Percentiles rank a stretch among this genome's conserved stretches.
Conservation (phyloP, 2,797 vertebrate species). For the Xenops minutus region DNA sequence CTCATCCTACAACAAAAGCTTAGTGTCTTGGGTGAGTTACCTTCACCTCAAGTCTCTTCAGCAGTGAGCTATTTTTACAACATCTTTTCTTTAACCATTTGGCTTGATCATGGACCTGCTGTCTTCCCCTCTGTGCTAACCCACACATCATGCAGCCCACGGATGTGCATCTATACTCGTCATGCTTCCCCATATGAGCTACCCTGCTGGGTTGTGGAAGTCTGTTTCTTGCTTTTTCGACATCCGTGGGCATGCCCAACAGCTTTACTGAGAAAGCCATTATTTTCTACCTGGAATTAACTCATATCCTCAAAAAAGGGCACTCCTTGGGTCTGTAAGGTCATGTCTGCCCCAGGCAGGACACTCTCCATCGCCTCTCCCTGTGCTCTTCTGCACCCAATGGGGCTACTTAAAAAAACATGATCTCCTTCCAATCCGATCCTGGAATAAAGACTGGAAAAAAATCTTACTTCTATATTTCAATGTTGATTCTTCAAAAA, state of each 20-base stretch:
- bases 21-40: rapidly evolving
- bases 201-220: background rate
- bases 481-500: background rate
- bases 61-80: background rate
- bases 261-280: background rate
- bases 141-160: background rate
- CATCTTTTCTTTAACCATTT: background rate
- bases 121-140: background rate
- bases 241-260: background rate
- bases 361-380: background rate
- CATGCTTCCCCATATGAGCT: background rate
- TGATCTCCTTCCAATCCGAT: background rate
- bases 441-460: background rate
- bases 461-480: background rate
- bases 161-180: rapidly evolving
- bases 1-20: background rate
- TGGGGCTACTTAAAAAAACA: background rate
- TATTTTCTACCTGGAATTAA: background rate
- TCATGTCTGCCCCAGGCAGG: background rate
- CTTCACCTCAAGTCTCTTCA: background rate
- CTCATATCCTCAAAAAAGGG: background rate
- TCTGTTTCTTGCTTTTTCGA: background rate
- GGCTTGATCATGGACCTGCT: background rate
- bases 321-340: background rate
- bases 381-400: background rate